Percentiles rank a stretch among this genome's conserved stretches.
Conservation (phyloP, 2,888 invertebrate species). For the Trissoscelio sp. region DNA sequence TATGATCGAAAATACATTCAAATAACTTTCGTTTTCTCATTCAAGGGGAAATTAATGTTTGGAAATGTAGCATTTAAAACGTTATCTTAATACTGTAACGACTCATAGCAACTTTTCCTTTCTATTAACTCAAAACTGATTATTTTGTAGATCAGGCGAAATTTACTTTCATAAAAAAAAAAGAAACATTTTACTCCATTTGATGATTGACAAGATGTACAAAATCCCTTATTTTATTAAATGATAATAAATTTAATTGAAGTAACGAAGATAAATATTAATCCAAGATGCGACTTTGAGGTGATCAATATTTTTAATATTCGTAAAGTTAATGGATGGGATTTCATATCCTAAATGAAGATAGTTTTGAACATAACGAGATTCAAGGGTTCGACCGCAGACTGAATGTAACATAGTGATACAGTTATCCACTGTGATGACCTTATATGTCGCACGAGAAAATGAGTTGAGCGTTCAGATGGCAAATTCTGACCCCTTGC, state of each 20-base stretch:
- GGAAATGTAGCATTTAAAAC: not conserved
- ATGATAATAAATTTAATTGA: slow-evolving; percentile 15
- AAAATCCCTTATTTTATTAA: too few relatives aligned
- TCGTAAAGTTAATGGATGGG: slow-evolving; percentile 28
- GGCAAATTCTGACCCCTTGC: slow-evolving; percentile 59
- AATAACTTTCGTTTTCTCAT: slow-evolving; percentile 23
- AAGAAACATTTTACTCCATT: too few relatives aligned
- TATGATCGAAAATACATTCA: slow-evolving; percentile 25
- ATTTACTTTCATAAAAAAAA: too few relatives aligned
- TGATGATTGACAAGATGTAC: too few relatives aligned
- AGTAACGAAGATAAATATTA: slow-evolving; percentile 8
- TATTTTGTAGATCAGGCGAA: too few relatives aligned
- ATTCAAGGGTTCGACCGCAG: slow-evolving; percentile 59
- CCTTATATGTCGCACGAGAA: slow-evolving; percentile 62
- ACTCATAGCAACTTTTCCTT: too few relatives aligned
- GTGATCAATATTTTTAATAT: slow-evolving; percentile 36
- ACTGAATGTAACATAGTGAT: slow-evolving; percentile 55
- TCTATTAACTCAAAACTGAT: too few relatives aligned
- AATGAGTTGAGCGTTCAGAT: slow-evolving; percentile 50
- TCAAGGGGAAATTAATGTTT: slow-evolving; percentile 10
- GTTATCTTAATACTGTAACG: too few relatives aligned
- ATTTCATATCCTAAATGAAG: slow-evolving; percentile 39
- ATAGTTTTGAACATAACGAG: slow-evolving; percentile 55
- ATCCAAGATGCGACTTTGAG: slow-evolving; percentile 9
- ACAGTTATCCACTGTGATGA: slow-evolving; percentile 60